Percentiles rank a stretch among this genome's conserved stretches.
These are phyloP conservation scores for Picus viridis DNA, from an alignment of 2,797 vertebrate species.

Conservation along the genomic window DNA sequence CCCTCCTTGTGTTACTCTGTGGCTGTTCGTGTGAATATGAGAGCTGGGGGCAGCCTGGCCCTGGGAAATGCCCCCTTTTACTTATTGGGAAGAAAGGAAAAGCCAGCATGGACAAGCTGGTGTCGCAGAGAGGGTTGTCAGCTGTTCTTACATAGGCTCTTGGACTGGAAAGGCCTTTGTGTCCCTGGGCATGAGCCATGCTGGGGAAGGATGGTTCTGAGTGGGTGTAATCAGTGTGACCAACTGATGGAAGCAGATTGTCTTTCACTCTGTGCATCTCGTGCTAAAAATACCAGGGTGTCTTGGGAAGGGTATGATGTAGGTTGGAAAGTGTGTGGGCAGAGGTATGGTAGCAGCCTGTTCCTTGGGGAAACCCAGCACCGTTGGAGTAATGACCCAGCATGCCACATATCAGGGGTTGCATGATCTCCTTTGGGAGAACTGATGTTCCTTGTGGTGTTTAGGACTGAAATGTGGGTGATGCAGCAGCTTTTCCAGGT, in stretches of 20 bases:
- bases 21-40: not conserved
- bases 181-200: not conserved
- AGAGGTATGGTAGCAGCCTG: not conserved
- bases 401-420: fast-evolving
- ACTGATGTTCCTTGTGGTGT: fast-evolving
- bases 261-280: not conserved
- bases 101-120: not conserved
- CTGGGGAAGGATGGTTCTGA: not conserved
- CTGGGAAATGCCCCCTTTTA: not conserved
- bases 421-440: not conserved
- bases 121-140: not conserved
- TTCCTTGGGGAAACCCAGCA: not conserved
- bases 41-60: not conserved
- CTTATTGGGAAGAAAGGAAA: not conserved
- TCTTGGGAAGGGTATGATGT: not conserved
- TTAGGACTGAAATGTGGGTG: not conserved
- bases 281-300: not conserved
- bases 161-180: not conserved
- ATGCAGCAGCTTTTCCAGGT: not conserved
- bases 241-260: not conserved
- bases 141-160: not conserved
- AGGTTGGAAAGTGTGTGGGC: slow-evolving; percentile 23
- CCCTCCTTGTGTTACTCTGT: not conserved
- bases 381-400: not conserved
- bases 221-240: not conserved